These are phyloP conservation scores for Crypturellus undulatus DNA, from an alignment of 2,113 vertebrate genomes.

Conservation along the genomic window DNA sequence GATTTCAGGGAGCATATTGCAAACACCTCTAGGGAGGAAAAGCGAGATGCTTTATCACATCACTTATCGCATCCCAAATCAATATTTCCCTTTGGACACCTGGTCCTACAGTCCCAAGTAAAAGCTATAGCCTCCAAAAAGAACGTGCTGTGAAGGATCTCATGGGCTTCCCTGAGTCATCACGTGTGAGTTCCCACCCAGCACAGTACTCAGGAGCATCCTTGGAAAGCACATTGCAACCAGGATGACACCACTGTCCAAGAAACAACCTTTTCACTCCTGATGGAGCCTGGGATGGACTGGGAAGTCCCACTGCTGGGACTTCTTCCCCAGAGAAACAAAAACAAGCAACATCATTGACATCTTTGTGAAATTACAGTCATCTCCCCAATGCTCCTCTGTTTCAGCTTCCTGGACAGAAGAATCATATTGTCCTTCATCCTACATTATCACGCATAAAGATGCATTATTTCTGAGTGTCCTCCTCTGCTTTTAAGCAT, in stretches of 20 bases:
- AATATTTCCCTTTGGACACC: neutral
- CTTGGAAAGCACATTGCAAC: neutral
- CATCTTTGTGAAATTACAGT: neutral
- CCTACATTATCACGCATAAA: fast-evolving
- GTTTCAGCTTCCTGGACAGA: neutral
- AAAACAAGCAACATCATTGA: neutral
- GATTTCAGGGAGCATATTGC: neutral
- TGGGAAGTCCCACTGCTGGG: neutral
- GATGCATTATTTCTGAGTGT: neutral
- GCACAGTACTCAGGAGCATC: neutral
- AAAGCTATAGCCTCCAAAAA: neutral
- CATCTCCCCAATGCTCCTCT: neutral
- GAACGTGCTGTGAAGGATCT: neutral
- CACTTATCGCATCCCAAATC: neutral
- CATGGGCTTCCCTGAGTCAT: neutral
- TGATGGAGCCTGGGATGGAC: neutral
- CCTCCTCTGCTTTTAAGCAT: neutral
- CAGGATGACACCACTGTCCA: neutral
- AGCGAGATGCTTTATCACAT: neutral
- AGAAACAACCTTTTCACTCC: neutral
- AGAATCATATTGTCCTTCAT: neutral
- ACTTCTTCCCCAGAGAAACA: neutral
- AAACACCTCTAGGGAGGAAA: neutral
- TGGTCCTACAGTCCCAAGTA: neutral
- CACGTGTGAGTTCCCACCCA: too few species aligned